Evolutionary conservation across 2,888 invertebrate species (phyloP).

Genomic region (Parasteatoda lunata): DNA sequence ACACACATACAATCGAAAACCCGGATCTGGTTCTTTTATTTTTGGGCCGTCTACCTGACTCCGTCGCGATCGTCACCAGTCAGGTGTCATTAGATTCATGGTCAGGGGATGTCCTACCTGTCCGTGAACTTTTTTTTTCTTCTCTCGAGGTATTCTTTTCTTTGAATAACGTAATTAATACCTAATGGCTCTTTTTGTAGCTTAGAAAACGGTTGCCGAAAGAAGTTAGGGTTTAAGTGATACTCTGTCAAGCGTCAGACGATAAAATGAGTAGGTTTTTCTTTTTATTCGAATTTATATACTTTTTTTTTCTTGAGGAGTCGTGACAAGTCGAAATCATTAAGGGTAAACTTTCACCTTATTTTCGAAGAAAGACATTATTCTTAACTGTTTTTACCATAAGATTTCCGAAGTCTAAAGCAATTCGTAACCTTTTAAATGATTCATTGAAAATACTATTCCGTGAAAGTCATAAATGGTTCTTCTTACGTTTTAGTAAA

Average conservation of each 20-base stretch:
- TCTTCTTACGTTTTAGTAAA: too few species aligned
- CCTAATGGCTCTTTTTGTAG: constrained; percentile 43
- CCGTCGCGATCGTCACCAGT: constrained; percentile 61
- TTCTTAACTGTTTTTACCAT: too few species aligned
- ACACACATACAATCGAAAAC: constrained; percentile 43
- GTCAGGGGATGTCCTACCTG: constrained; percentile 30
- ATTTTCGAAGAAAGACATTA: neutral
- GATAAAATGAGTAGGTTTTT: neutral
- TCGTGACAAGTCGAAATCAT: constrained; percentile 34
- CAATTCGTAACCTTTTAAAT: too few species aligned
- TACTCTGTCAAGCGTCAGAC: neutral
- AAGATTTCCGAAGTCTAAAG: too few species aligned
- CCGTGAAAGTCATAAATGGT: too few species aligned
- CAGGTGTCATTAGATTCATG: constrained; percentile 60
- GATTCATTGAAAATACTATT: too few species aligned
- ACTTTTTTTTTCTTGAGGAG: constrained; percentile 4
- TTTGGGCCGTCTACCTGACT: constrained; percentile 46
- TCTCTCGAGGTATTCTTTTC: constrained; percentile 17
- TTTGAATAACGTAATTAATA: constrained; percentile 53
- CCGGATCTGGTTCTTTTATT: constrained; percentile 60
- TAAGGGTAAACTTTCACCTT: neutral
- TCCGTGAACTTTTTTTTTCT: constrained; percentile 17
- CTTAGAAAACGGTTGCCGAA: neutral
- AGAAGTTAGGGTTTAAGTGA: neutral
- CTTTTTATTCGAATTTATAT: neutral